Percentiles rank a stretch among this genome's conserved stretches.
These are phyloP conservation scores for Dinomys branickii DNA, from an alignment of 2,113 vertebrate genomes.

Conservation along the genomic window DNA sequence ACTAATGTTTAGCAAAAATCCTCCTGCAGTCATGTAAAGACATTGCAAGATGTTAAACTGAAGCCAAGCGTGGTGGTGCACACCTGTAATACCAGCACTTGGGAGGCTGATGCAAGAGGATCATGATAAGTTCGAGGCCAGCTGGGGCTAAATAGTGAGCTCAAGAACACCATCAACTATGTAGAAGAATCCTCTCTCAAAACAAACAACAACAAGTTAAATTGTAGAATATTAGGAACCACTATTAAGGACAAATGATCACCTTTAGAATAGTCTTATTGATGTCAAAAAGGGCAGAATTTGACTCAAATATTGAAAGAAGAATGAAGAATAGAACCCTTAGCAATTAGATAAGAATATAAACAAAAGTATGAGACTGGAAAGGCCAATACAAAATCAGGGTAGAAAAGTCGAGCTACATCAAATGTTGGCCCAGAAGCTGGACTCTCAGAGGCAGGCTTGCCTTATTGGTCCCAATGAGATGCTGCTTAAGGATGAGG, in stretches of 20 bases:
- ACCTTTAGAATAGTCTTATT: not conserved
- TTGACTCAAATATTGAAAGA: not conserved
- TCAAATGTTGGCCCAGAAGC: not conserved
- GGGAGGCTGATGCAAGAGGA: not conserved
- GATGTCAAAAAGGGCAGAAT: not conserved
- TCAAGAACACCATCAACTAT: not conserved
- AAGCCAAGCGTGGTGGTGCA: not conserved
- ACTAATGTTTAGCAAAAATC: constrained; percentile 14
- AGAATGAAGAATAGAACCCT: not conserved
- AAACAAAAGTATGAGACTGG: not conserved
- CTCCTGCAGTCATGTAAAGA: not conserved
- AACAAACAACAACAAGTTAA: not conserved
- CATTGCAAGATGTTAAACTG: not conserved
- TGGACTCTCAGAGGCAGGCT: too few relatives aligned
- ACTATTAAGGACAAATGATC: not conserved
- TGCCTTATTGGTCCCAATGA: not conserved
- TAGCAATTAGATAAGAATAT: not conserved
- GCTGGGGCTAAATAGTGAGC: not conserved
- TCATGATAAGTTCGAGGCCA: not conserved
- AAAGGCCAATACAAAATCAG: not conserved
- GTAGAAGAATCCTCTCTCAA: not conserved
- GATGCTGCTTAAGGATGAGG: not conserved
- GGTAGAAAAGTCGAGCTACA: not conserved
- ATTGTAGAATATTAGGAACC: constrained; percentile 14
- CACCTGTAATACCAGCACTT: not conserved